Evolutionary conservation across 1,140 invertebrate genomes (phyloP).

Genomic region (Micrasema longulum): DNA sequence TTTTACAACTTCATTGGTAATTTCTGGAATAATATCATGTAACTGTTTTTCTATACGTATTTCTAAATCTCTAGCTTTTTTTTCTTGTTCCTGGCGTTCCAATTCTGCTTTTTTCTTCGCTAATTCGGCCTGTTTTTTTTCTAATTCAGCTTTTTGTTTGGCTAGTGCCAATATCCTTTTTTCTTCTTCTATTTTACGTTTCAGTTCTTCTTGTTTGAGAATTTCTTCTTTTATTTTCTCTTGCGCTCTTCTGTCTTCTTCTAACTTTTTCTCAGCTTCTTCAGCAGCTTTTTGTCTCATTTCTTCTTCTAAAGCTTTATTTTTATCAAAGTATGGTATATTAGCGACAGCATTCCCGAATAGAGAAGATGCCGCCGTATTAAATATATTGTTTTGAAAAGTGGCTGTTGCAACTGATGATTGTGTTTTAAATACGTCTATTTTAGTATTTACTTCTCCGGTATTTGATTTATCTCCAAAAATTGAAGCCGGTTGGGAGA

Average conservation of each 20-base stretch:
- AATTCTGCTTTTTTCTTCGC: constrained; percentile 59
- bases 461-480: constrained; percentile 14
- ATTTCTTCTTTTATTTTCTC: constrained; percentile 58
- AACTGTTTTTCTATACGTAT: constrained; percentile 62
- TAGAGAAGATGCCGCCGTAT: constrained; percentile 25
- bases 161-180: constrained; percentile 56
- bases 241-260: constrained; percentile 59
- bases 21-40: constrained; percentile 57
- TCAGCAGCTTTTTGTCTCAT: constrained; percentile 43
- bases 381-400: constrained; percentile 38
- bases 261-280: constrained; percentile 57
- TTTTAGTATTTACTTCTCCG: neutral
- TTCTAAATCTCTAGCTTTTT: constrained; percentile 59
- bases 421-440: constrained; percentile 27
- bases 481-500: constrained; percentile 7
- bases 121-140: constrained; percentile 54
- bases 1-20: constrained; percentile 61
- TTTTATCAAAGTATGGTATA: constrained; percentile 35
- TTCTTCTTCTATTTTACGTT: constrained; percentile 62
- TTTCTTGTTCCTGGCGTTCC: constrained; percentile 55
- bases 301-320: constrained; percentile 50
- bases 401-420: neutral
- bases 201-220: constrained; percentile 59
- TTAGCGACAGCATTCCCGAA: constrained; percentile 46
- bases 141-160: constrained; percentile 46